Evolutionary conservation across 1,140 invertebrate species (phyloP), one percentile per base, ranked within the genome.

Genomic region (Oncopeltus fasciatus): DNA sequence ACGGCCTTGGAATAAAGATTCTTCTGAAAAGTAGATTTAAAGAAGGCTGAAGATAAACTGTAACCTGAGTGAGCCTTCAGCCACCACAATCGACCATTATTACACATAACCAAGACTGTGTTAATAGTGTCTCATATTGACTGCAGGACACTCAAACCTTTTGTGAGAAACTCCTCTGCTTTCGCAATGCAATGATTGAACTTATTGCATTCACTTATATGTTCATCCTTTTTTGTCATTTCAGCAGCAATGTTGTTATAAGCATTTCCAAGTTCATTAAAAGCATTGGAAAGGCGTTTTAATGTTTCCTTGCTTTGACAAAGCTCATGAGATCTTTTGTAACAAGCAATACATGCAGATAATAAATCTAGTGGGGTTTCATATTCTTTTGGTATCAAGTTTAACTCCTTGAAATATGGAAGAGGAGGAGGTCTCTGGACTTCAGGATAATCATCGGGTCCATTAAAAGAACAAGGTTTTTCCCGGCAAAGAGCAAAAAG

Each of bases 211-310:
- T 38, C 31, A 38, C 5, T 38, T 8, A 38, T 14, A 38, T 38
- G 31, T 38, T 5, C 31, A 38, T 38, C 31, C 5, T 14, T 5
- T 38, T 38, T 38, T 14, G 14, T 14, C 31, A 38, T 38, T 8
- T 38, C 31, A 8, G 70, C 69, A 24, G 81, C 83, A 70, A 84
- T 81, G 70, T 87, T 85, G 84, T 92, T 90, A 68, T 87, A 87
- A 57, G 83, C 78, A 0, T 87, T 83, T 0, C 87, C 89, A 1
- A 92, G 72, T 72, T 93, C 90, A 71, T 95, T 95, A 57, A 83
- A 77, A 58, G 87, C 84, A 68, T 91, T 92, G 9, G 87, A 90
- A n/a, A 87, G 74, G 51, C 89, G 73, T 31, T 84, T 76, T 11
- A 81, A 69, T 4, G 92, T 73, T 69, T 82, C 85, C 60, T 73